A percentile compares a stretch with the other conserved stretches of the same genome.
Conservation (phyloP, 2,888 invertebrate species). For the Mimachlamys varia region DNA sequence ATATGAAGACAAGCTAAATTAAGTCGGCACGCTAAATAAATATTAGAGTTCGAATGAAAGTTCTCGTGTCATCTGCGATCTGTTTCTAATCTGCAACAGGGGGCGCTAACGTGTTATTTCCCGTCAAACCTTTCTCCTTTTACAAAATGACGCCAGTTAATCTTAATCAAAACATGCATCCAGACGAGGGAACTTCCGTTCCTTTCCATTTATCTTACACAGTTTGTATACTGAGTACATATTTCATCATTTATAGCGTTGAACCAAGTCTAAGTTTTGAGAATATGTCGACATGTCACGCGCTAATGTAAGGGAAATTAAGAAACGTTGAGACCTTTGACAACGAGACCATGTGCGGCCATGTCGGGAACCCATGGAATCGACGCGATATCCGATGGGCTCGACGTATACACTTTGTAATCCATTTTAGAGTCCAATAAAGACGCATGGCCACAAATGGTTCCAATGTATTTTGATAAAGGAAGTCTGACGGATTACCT, state of each 20-base stretch:
- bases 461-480: neutral
- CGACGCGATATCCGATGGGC: neutral
- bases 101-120: neutral
- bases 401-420: neutral
- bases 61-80: too few relatives aligned
- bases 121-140: neutral
- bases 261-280: neutral
- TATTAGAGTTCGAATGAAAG: too few relatives aligned
- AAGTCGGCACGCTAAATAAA: too few relatives aligned
- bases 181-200: neutral
- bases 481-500: neutral
- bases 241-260: neutral
- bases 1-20: too few relatives aligned
- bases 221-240: neutral
- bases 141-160: neutral
- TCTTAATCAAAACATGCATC: neutral
- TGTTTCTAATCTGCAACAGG: neutral
- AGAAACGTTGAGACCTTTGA: neutral
- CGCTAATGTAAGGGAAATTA: neutral
- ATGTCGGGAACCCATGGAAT: neutral
- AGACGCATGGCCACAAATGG: neutral
- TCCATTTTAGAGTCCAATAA: neutral
- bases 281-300: neutral
- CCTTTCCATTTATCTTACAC: neutral
- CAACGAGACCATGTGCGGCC: neutral